A percentile compares a stretch with the other conserved stretches of the same genome.
Evolutionary conservation across 2,113 vertebrate genomes (phyloP).

Genomic region (human): GRCh38 chr6:137912001-137912500

Average conservation of each 20-base stretch:
- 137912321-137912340: slow-evolving; percentile 23
- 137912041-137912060: not conserved
- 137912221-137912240: slow-evolving; percentile 16
- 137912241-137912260: not conserved
- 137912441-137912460: not conserved
- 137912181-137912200: slow-evolving; percentile 60
- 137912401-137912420: not conserved
- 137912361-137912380: not conserved
- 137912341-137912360: slow-evolving; percentile 37
- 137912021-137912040: not conserved
- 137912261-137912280: not conserved
- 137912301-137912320: not conserved
- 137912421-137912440: not conserved
- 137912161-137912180: slow-evolving; percentile 50
- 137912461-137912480: not conserved
- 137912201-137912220: slow-evolving; percentile 52
- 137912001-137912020: slow-evolving; percentile 31
- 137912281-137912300: not conserved
- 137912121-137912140: slow-evolving; percentile 13
- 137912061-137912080: slow-evolving; percentile 54
- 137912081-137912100: not conserved
- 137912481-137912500: not conserved
- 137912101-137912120: not conserved
- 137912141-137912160: slow-evolving; percentile 11
- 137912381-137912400: not conserved